phyloP scores from a whole-genome alignment of 2,113 vertebrate species.

The Passer domesticus region DNA sequence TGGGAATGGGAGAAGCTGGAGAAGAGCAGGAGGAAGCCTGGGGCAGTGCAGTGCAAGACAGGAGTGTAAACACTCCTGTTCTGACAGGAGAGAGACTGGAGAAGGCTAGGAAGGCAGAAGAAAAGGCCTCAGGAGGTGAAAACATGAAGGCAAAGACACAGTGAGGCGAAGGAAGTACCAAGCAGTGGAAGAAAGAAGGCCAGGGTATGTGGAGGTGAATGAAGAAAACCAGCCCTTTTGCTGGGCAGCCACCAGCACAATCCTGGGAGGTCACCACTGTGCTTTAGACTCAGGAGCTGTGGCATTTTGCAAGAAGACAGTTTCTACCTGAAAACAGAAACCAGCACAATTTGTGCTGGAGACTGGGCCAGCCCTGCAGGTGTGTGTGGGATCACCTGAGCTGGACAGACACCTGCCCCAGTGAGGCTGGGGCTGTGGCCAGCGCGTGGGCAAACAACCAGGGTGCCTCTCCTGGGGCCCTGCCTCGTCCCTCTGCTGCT shows the following conservation, averaged over 20 bases:
- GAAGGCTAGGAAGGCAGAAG: background rate
- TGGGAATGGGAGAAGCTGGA: background rate
- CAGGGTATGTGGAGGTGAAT: background rate
- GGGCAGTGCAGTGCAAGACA: background rate
- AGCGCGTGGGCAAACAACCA: accelerated
- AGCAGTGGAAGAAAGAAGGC: background rate
- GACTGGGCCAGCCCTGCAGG: background rate
- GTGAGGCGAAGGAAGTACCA: background rate
- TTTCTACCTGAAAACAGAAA: background rate
- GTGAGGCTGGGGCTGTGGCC: background rate
- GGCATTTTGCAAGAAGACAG: background rate
- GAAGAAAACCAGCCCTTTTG: background rate
- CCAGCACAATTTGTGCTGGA: background rate
- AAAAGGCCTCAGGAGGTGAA: background rate
- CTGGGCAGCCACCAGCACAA: background rate
- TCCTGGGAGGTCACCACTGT: accelerated
- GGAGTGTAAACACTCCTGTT: background rate
- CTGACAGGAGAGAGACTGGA: background rate
- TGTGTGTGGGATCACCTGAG: background rate
- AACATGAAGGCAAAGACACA: background rate
- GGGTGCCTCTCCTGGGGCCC: background rate
- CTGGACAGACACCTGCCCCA: accelerated
- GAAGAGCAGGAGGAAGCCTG: background rate
- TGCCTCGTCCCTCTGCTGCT: background rate
- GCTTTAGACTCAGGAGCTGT: background rate